Evolutionary conservation across 2,888 invertebrate genomes (phyloP), one percentile per base, ranked within the genome.

Genomic region (Drosophila infuscata): DNA sequence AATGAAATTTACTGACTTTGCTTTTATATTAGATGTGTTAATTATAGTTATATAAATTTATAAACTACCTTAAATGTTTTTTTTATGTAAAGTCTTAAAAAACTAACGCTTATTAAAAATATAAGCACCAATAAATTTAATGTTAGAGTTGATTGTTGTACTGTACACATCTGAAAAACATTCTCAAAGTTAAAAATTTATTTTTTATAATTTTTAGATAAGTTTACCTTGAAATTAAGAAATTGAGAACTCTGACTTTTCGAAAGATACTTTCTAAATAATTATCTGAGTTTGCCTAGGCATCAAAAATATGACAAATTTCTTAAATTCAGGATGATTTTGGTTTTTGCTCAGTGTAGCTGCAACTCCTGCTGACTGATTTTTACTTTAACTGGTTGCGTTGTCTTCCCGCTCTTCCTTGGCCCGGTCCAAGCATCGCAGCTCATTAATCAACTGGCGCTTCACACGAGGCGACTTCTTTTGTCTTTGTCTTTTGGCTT

Each of bases 361-460:
- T 56, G 29, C 54, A 83, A 77, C 80, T 85, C 86, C 88, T 86
- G 70, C 32, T 69, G 71, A 56, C 49, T 68, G 78, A 68, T 54
- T 73, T 75, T 82, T 76, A 61, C 81, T 71, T 70, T 64, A 83
- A 81, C 76, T 69, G 74, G 71, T 78, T 38, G 35, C 41, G 41
- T 30, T n/a, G 46, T 25, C 38, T 29, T 6, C 25, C 36, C 11
- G 36, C 32, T 11, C 7, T 11, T 56, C 33, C 61, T 49, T 43
- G 33, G 2, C 17, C 20, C 17, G 17, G 33, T 38, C 32, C 56
- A 38, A 60, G 75, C 79, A 88, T 83, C 76, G 70, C 72, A 78
- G 88, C 85, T 89, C 85, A 85, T 85, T 85, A 85, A 85, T 85
- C 85, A 85, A 89, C 77, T 74, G 84, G 73, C 83, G 75, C 77